Evolutionary conservation across 2,888 invertebrate genomes (phyloP).

Genomic region (Leptopilina syphax): DNA sequence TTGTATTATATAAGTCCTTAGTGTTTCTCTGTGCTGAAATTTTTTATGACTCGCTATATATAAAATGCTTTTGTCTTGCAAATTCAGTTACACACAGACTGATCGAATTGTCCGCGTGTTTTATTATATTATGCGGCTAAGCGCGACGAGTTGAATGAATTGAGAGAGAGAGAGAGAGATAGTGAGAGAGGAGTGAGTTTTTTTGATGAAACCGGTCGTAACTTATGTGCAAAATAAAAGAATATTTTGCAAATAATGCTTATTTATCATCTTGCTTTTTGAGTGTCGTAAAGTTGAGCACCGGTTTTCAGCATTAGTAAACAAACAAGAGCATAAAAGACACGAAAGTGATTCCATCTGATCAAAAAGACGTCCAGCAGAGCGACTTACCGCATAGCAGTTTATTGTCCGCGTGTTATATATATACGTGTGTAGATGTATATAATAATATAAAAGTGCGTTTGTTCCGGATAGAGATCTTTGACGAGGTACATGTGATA

Average conservation of each 20-base stretch:
- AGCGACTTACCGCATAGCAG: constrained; percentile 22
- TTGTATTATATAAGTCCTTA: constrained; percentile 1
- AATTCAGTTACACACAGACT: constrained; percentile 1
- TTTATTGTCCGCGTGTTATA: constrained; percentile 37
- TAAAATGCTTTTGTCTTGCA: constrained; percentile 30
- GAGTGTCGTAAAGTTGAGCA: constrained; percentile 39
- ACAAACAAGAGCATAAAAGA: constrained; percentile 36
- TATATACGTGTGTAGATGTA: neutral
- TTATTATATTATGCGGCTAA: neutral
- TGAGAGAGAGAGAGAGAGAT: too few relatives aligned
- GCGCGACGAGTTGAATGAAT: neutral
- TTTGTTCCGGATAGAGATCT: constrained; percentile 32
- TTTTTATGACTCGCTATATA: constrained; percentile 23
- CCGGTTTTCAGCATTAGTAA: constrained; percentile 38
- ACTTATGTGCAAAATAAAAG: constrained; percentile 28
- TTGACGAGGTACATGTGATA: constrained; percentile 16
- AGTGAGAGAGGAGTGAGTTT: constrained; percentile 18
- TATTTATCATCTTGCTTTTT: constrained; percentile 37
- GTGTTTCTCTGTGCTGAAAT: neutral
- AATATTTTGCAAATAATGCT: constrained; percentile 39
- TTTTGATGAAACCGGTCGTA: constrained; percentile 31
- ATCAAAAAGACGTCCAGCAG: constrained; percentile 27
- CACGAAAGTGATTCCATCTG: constrained; percentile 27
- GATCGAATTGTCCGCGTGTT: constrained; percentile 11
- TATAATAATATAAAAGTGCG: constrained; percentile 25